These are phyloP conservation scores for Lacerta viridis DNA, from an alignment of 2,797 vertebrate species.

Conservation along the genomic window DNA sequence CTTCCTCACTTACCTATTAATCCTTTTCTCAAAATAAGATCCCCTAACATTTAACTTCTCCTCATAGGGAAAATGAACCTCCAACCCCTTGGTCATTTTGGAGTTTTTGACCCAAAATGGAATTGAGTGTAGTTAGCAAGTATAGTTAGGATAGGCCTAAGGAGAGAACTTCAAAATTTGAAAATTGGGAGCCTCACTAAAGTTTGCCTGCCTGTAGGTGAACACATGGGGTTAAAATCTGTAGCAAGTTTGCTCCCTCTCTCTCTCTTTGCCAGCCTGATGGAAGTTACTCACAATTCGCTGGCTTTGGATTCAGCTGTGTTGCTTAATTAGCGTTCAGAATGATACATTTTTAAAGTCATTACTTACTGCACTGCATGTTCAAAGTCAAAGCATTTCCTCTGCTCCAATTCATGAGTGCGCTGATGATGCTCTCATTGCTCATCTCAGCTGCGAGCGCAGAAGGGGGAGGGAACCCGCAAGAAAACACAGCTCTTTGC, in stretches of 20 bases:
- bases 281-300: conserved; percentile 43
- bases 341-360: conserved; percentile 74
- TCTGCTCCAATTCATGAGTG: conserved; percentile 61
- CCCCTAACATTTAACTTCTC: neutral
- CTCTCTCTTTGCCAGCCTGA: conserved; percentile 39
- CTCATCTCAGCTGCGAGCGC: conserved; percentile 25
- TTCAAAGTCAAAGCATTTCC: conserved; percentile 61
- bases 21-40: neutral
- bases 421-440: conserved; percentile 40
- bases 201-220: neutral
- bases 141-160: neutral
- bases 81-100: neutral
- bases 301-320: conserved; percentile 47
- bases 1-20: neutral
- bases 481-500: neutral
- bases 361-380: conserved; percentile 61
- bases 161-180: neutral
- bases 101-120: neutral
- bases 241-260: conserved; percentile 36
- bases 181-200: neutral
- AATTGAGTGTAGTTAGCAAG: neutral
- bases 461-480: neutral
- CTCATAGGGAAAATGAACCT: neutral
- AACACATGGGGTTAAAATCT: conserved; percentile 52
- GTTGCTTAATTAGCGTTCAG: conserved; percentile 52